phyloP scores from a whole-genome alignment of 2,888 invertebrate genomes.

The Limnephilus rhombicus region DNA sequence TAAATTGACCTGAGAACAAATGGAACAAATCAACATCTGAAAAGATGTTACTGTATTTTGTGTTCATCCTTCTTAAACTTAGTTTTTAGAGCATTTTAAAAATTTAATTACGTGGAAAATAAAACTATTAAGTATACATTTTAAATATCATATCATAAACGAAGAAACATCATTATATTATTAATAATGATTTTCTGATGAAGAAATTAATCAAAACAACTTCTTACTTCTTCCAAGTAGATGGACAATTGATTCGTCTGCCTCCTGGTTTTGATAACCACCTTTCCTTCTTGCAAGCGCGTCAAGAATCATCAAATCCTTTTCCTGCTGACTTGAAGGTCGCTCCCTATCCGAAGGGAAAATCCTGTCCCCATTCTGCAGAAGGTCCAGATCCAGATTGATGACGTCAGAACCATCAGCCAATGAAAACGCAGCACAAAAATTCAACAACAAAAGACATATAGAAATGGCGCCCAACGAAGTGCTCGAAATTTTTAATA shows the following conservation, averaged over 20 bases:
- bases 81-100: too few relatives aligned
- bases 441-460: conserved; percentile 16
- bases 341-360: conserved; percentile 73
- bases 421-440: not conserved
- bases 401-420: conserved; percentile 60
- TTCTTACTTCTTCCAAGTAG: conserved; percentile 89
- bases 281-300: conserved; percentile 83
- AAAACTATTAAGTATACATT: too few relatives aligned
- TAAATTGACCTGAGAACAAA: too few relatives aligned
- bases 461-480: conserved; percentile 38
- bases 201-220: not conserved
- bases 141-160: too few relatives aligned
- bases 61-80: too few relatives aligned
- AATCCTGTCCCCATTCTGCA: conserved; percentile 67
- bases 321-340: conserved; percentile 83
- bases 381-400: conserved; percentile 56
- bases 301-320: conserved; percentile 85
- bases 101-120: too few relatives aligned
- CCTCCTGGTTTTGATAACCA: conserved; percentile 76
- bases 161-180: not conserved
- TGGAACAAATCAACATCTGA: too few relatives aligned
- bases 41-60: too few relatives aligned
- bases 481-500: not conserved
- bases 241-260: conserved; percentile 87
- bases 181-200: not conserved